Percentiles rank a stretch among this genome's conserved stretches.
These are phyloP conservation scores for Hydractinia echinata DNA, from an alignment of 30 jellyfish, hydroid and myxozoan genomes.

Conservation along the genomic window DNA sequence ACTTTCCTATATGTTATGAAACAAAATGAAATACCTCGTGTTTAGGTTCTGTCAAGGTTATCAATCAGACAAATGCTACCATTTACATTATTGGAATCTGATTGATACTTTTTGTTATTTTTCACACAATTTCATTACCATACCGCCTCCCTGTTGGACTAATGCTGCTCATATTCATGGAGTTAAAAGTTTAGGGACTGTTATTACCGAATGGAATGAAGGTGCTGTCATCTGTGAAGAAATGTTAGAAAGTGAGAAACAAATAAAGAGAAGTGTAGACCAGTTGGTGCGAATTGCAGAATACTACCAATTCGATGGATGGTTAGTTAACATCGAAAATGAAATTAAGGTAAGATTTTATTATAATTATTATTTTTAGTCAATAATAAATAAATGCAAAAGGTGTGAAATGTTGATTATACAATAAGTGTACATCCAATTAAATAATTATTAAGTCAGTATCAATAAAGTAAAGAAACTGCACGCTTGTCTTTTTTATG, in stretches of 20 bases:
- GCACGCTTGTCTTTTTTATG: no score
- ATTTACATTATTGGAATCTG: constrained; percentile 64
- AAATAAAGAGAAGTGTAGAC: constrained; percentile 44
- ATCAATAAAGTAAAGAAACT: no score
- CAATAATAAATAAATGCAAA: no score
- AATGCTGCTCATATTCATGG: constrained; percentile 86
- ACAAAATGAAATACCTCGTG: not conserved
- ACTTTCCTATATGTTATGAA: not conserved
- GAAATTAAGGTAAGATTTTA: constrained; percentile 39
- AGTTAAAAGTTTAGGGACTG: constrained; percentile 79
- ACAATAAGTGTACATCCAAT: no score
- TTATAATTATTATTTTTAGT: not conserved
- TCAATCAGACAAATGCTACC: constrained; percentile 62
- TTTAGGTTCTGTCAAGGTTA: constrained; percentile 78
- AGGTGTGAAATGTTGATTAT: no score
- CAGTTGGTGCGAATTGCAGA: constrained; percentile 69
- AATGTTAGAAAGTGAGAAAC: constrained; percentile 28
- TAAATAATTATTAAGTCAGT: no score
- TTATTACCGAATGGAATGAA: constrained; percentile 92
- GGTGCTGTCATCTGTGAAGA: constrained; percentile 61
- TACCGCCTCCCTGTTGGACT: constrained; percentile 96
- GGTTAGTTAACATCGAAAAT: constrained; percentile 86
- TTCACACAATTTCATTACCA: constrained; percentile 84
- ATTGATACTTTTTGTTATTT: constrained; percentile 90
- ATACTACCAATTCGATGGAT: constrained; percentile 90